Evolutionary conservation across 2,113 vertebrate genomes (phyloP), one percentile per base, ranked within the genome.

Genomic region (Sturnus vulgaris): DNA sequence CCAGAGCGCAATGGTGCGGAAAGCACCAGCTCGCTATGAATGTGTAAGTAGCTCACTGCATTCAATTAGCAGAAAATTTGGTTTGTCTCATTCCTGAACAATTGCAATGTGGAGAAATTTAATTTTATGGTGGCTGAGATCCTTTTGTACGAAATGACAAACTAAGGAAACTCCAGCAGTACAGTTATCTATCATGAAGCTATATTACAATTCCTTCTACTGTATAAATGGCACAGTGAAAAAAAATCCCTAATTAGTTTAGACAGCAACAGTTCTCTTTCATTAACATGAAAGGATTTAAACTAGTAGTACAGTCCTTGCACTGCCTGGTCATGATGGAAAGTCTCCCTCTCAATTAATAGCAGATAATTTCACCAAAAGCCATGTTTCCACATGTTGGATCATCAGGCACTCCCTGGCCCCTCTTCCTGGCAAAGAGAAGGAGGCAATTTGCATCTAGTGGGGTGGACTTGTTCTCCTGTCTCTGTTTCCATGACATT

Each of bases 1-100:
- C 66, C 7, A 11, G 49, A 78, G 12, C 0, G 11, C 15, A 28
- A 42, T 69, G 81, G 90, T 77, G 64, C 85, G 86, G 93, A 95
- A 95, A 96, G 33, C 52, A 53, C 44, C 66, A 47, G 47, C 75
- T 90, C 14, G 0, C 82, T 86, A 39, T 94, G 92, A 96, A 96
- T 97, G 50, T 39, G 14, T 78, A 94, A 83, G 88, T 89, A 94
- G 57, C 46, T 90, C 59, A 49, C 80, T 24, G 42, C 71, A 60
- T 96, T 96, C 94, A 97, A 82, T 97, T 97, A 98, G 82, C 82
- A 92, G 93, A 96, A 92, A 97, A 55, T 90, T 84, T 90, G 60
- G 77, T 49, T 84, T 94, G 83, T 93, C 82, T 96, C 91, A 55
- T 80, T 81, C 82, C 86, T 91, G 63, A 97, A 87, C 90, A 96